phyloP scores from a whole-genome alignment of 1,140 invertebrate genomes.

The Drosophila pseudoananassae region DNA sequence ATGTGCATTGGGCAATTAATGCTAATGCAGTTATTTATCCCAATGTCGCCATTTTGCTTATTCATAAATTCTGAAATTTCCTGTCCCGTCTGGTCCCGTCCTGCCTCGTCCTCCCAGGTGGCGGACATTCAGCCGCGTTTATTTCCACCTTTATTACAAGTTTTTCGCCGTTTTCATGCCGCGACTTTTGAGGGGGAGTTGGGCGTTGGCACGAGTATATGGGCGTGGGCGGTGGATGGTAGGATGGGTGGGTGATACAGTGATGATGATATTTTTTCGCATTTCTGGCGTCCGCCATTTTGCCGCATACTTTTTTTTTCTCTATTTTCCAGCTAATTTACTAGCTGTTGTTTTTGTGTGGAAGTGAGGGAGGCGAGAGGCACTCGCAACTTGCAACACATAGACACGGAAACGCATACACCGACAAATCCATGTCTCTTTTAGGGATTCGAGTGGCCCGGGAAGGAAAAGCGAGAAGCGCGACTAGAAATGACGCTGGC shows the following conservation, averaged over 20 bases:
- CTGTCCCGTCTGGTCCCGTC: not conserved
- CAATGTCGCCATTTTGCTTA: slow-evolving; percentile 64
- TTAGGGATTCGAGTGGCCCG: slow-evolving; percentile 56
- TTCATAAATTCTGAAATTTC: slow-evolving; percentile 48
- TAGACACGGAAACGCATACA: slow-evolving; percentile 28
- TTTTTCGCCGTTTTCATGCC: slow-evolving; percentile 56
- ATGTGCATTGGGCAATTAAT: slow-evolving; percentile 39
- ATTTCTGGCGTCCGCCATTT: slow-evolving; percentile 77
- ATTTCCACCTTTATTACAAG: slow-evolving; percentile 50
- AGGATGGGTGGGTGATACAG: slow-evolving; percentile 9
- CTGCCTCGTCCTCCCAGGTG: not conserved
- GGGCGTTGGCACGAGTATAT: not conserved
- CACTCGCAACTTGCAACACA: slow-evolving; percentile 23
- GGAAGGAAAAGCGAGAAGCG: slow-evolving; percentile 8
- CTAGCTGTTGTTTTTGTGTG: slow-evolving; percentile 74
- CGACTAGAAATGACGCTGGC: slow-evolving; percentile 34
- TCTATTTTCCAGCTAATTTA: slow-evolving; percentile 79
- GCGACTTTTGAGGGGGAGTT: slow-evolving; percentile 25
- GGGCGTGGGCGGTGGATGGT: not conserved
- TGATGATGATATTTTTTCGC: slow-evolving; percentile 53
- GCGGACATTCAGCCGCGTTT: slow-evolving; percentile 44
- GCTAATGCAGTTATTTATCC: slow-evolving; percentile 70
- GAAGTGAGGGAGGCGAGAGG: not conserved
- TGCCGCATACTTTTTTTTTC: slow-evolving; percentile 68
- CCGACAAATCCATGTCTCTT: slow-evolving; percentile 66